Evolutionary conservation across 2,888 invertebrate genomes (phyloP).

Genomic region (Nymphalis polychloros): DNA sequence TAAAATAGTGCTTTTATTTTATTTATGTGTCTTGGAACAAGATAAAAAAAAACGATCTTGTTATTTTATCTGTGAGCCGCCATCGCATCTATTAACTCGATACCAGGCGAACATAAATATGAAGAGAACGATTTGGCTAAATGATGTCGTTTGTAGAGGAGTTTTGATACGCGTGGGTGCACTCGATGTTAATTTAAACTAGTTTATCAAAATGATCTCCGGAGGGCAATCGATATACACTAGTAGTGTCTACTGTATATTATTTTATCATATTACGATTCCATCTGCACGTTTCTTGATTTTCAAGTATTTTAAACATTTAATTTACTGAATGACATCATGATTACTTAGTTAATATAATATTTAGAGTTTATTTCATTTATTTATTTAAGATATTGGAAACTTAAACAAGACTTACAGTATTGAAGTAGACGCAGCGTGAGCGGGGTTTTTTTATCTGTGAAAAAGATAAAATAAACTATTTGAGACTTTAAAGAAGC

Average conservation of each 20-base stretch:
- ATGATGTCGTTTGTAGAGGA: slow-evolving; percentile 57
- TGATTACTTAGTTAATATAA: slow-evolving; percentile 26
- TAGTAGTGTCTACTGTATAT: slow-evolving; percentile 9
- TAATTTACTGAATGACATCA: slow-evolving; percentile 23
- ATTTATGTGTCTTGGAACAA: slow-evolving; percentile 45
- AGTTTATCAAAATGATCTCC: slow-evolving; percentile 45
- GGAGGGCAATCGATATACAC: slow-evolving; percentile 15
- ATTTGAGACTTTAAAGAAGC: neutral
- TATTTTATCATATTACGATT: slow-evolving; percentile 23
- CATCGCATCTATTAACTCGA: slow-evolving; percentile 55
- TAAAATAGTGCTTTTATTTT: slow-evolving; percentile 51
- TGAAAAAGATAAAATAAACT: neutral
- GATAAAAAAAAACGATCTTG: slow-evolving; percentile 43
- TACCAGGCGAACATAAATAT: slow-evolving; percentile 63
- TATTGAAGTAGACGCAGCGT: slow-evolving; percentile 7
- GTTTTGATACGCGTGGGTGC: slow-evolving; percentile 55
- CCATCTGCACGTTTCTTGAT: slow-evolving; percentile 21
- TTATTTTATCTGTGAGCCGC: slow-evolving; percentile 40
- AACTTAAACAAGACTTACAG: slow-evolving; percentile 6
- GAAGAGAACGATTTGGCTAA: slow-evolving; percentile 59
- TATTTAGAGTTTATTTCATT: slow-evolving; percentile 23
- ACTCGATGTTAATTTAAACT: slow-evolving; percentile 46
- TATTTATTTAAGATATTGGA: slow-evolving; percentile 19
- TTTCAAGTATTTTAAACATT: slow-evolving; percentile 24
- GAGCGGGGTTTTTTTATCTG: neutral